These are phyloP conservation scores for Drosophila nannoptera DNA, from an alignment of 1,140 invertebrate genomes.

Conservation along the genomic window DNA sequence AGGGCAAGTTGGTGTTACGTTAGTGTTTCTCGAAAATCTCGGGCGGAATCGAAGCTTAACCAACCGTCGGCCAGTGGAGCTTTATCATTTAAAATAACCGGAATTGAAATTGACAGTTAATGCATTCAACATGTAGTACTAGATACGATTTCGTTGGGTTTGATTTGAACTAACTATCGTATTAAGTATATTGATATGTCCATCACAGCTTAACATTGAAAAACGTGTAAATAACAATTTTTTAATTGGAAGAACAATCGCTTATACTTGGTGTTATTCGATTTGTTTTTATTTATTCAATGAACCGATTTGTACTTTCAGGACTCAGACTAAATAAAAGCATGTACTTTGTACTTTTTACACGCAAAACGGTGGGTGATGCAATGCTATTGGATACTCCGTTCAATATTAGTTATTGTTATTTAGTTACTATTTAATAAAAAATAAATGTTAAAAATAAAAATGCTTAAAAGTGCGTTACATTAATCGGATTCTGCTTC, in stretches of 20 bases:
- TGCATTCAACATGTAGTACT: conserved; percentile 33
- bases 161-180: conserved; percentile 30
- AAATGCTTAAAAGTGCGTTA: not conserved
- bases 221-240: conserved; percentile 6
- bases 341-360: conserved; percentile 58
- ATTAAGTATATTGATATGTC: conserved; percentile 5
- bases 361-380: conserved; percentile 68
- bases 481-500: conserved; percentile 9
- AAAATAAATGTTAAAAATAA: conserved; percentile 52
- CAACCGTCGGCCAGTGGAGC: conserved; percentile 32
- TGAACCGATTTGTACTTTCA: conserved; percentile 62
- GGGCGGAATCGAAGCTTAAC: conserved; percentile 15
- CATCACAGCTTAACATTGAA: conserved; percentile 1
- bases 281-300: conserved; percentile 18
- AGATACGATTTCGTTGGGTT: conserved; percentile 30
- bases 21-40: conserved; percentile 30
- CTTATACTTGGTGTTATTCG: conserved; percentile 14
- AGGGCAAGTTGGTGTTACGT: conserved; percentile 72
- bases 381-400: conserved; percentile 66
- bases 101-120: conserved; percentile 48
- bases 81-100: conserved; percentile 35
- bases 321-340: conserved; percentile 61
- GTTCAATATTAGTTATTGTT: conserved; percentile 62
- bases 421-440: conserved; percentile 72
- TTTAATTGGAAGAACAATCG: conserved; percentile 1